Evolutionary conservation across 2,888 invertebrate species (phyloP).

Genomic region (Leptothorax acervorum): DNA sequence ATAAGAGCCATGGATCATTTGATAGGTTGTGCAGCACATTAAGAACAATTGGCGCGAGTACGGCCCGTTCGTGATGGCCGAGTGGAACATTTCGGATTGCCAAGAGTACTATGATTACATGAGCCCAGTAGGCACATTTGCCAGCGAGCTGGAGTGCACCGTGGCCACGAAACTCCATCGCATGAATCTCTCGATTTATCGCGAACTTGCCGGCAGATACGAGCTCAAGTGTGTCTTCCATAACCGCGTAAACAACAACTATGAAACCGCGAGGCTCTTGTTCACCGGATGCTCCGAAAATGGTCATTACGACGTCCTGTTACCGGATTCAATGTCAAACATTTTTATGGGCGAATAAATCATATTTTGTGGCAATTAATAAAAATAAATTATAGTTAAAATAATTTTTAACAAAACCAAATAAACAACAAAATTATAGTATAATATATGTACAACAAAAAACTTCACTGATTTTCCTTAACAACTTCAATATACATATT

Average conservation of each 20-base stretch:
- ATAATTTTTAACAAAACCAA: slow-evolving; percentile 11
- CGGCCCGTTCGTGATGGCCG: slow-evolving; percentile 79
- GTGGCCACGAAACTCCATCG: slow-evolving; percentile 79
- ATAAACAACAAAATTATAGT: not conserved
- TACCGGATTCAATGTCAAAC: slow-evolving; percentile 59
- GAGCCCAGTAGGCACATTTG: slow-evolving; percentile 80
- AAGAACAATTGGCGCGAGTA: slow-evolving; percentile 80
- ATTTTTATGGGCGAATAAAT: not conserved
- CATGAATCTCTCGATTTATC: slow-evolving; percentile 81
- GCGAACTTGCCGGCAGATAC: slow-evolving; percentile 70
- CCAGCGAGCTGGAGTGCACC: slow-evolving; percentile 81
- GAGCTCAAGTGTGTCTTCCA: slow-evolving; percentile 78
- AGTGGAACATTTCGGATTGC: slow-evolving; percentile 79
- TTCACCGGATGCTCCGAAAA: slow-evolving; percentile 81
- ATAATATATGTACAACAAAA: not conserved
- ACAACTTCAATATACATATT: not conserved
- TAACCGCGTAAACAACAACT: slow-evolving; percentile 69
- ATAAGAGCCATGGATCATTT: slow-evolving; percentile 15
- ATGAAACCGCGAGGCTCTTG: slow-evolving; percentile 78
- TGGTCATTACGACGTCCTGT: slow-evolving; percentile 81
- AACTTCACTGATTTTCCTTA: not conserved
- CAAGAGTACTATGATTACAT: slow-evolving; percentile 78
- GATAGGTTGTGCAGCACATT: slow-evolving; percentile 80
- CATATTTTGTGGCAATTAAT: not conserved
- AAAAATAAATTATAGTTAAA: not conserved